Evolutionary conservation across 2,888 invertebrate species (phyloP).

Genomic region (Neuroscelio doddi): DNA sequence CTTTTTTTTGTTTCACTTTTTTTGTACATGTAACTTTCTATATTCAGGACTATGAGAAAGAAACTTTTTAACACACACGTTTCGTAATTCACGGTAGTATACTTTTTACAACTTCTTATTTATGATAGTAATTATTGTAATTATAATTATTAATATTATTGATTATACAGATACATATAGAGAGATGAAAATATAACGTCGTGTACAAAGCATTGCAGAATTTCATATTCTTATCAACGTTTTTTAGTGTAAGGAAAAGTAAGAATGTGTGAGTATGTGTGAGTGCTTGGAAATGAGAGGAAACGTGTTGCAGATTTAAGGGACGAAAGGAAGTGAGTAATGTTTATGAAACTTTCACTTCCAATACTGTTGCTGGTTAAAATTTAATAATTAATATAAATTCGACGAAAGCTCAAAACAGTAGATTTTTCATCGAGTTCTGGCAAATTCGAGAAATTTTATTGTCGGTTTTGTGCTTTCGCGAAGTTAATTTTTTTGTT

Average conservation of each 20-base stretch:
- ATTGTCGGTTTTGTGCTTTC: no score
- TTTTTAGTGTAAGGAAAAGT: conserved; percentile 52
- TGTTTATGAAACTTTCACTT: conserved; percentile 30
- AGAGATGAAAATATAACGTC: conserved; percentile 53
- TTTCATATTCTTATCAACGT: conserved; percentile 53
- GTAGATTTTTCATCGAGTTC: no score
- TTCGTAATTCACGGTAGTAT: conserved; percentile 61
- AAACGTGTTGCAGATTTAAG: conserved; percentile 13
- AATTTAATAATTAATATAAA: conserved; percentile 14
- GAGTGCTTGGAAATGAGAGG: conserved; percentile 3
- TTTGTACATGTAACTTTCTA: conserved; percentile 57
- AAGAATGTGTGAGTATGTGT: conserved; percentile 18
- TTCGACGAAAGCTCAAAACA: no score
- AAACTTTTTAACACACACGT: conserved; percentile 61
- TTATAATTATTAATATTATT: conserved; percentile 52
- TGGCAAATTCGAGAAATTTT: no score
- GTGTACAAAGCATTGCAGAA: conserved; percentile 54
- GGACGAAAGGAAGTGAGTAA: conserved; percentile 22
- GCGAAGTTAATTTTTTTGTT: no score
- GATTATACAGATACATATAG: conserved; percentile 46
- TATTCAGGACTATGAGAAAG: conserved; percentile 47
- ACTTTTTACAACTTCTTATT: conserved; percentile 69
- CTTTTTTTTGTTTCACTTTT: conserved; percentile 30
- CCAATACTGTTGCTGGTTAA: conserved; percentile 51
- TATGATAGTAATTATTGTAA: conserved; percentile 64